These are phyloP conservation scores for Montipora sp. DNA, from an alignment of 64 coral and sea anemone genomes.

Conservation along the genomic window DNA sequence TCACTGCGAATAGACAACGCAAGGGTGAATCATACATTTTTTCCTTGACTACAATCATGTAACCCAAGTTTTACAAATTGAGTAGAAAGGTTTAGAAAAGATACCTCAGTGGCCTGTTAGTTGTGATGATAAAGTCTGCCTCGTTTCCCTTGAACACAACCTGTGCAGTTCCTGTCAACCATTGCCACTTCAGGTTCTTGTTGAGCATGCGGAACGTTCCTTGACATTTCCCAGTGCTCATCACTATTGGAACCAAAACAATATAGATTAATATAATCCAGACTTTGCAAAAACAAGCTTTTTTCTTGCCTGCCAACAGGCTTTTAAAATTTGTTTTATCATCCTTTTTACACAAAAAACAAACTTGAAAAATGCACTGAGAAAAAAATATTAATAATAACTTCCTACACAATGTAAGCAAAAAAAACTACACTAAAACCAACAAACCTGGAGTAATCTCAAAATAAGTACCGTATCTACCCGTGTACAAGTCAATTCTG, in stretches of 20 bases:
- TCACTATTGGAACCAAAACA: constrained; percentile 58
- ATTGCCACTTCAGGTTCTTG: constrained; percentile 99
- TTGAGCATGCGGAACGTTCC: constrained; percentile 96
- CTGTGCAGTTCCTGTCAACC: constrained; percentile 95
- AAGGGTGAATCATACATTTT: not conserved
- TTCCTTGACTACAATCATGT: too few relatives aligned
- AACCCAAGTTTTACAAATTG: not conserved
- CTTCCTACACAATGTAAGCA: too few relatives aligned
- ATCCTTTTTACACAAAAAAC: too few relatives aligned
- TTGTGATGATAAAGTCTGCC: constrained; percentile 98
- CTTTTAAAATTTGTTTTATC: too few relatives aligned
- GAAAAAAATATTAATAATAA: too few relatives aligned
- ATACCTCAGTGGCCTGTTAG: constrained; percentile 95
- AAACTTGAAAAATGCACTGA: too few relatives aligned
- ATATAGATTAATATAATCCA: not conserved
- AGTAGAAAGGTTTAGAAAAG: not conserved
- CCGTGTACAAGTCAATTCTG: too few relatives aligned
- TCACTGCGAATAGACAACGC: constrained; percentile 61
- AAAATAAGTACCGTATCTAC: too few relatives aligned
- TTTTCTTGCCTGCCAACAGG: too few relatives aligned
- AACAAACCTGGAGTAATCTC: too few relatives aligned
- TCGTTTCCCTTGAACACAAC: constrained; percentile 97
- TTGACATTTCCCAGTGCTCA: constrained; percentile 92
- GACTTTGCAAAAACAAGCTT: not conserved
- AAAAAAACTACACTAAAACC: too few relatives aligned